These are phyloP conservation scores for Cynocephalus volans DNA, from an alignment of 2,113 vertebrate genomes.

Conservation along the genomic window DNA sequence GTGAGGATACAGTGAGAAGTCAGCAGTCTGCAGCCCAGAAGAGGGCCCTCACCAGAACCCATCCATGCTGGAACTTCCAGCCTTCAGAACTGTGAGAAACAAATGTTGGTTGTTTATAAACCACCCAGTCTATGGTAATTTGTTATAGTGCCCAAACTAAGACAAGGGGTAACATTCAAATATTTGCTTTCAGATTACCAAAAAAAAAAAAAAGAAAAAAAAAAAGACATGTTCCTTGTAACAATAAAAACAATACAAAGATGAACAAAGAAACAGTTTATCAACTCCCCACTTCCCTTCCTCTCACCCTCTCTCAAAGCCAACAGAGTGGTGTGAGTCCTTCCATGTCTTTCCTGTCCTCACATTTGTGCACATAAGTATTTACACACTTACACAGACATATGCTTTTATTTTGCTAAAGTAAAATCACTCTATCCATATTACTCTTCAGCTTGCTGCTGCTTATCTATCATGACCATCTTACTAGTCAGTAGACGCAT, in stretches of 20 bases:
- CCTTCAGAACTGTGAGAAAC: neutral
- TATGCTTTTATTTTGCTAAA: neutral
- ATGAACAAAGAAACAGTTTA: neutral
- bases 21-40: neutral
- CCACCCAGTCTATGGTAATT: neutral
- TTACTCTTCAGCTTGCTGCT: neutral
- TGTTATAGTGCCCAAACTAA: neutral
- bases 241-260: conserved; percentile 12
- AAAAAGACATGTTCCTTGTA: neutral
- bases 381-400: neutral
- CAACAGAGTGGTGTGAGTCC: too few relatives aligned
- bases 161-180: neutral
- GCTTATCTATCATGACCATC: neutral
- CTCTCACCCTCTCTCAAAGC: neutral
- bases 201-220: too few relatives aligned
- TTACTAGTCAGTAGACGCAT: neutral
- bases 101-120: too few relatives aligned
- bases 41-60: neutral
- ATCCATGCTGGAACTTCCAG: neutral
- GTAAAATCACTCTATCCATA: neutral
- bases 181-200: neutral
- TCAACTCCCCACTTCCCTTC: neutral
- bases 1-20: neutral
- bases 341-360: neutral
- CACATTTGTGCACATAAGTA: neutral